Base-by-base conservation (phyloP, 2,888 invertebrate species). In the Germaria angustata region DNA sequence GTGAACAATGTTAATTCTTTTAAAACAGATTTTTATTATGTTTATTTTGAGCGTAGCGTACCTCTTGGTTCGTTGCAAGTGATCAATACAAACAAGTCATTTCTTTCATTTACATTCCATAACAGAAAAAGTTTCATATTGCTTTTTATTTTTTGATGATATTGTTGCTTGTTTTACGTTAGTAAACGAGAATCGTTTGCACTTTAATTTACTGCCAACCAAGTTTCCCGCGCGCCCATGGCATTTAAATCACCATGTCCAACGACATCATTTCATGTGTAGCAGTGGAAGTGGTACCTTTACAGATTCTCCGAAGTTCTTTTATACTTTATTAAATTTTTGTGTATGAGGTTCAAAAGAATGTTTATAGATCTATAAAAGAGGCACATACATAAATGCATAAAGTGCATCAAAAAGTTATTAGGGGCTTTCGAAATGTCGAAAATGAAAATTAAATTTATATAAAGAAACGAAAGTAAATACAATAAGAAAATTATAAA, bases 201-300 rank as follows among this genome's bases (percentile, higher is more conserved):
- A 79, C 72, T 65, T 79, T 79, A 79, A 78, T 71, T 71, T 71
- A 72, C 71, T 79, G 7, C 39, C 72, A 61, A 49, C 39, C 49
- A 72, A 36, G 28, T 41, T 41, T 39, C 39, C 2, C 55, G 17
- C 22, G 9, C 28, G 2, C 36, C 34, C 22, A 49, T 49, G 11
- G 22, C 46, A 46, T 46, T 28, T 11, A 24, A 57, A 71, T 59
- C 46, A 36, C 3, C 34, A 46, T 36, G 41, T 17, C 39, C 49
- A 49, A 3, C 57, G 28, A 22, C 66, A 59, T 51, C 28, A 36
- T 46, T 65, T 57, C 55, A 49, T 55, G 9, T 22, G 32, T 46
- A 34, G 36, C 28, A 28, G 57, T 57, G 22, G 9, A n/a, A n/a
- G n/a, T 13, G 4, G 39, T 24, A 22, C 44, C 44, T 65, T 59